A percentile compares a stretch with the other conserved stretches of the same genome.
Evolutionary conservation across 2,888 invertebrate genomes (phyloP).

Genomic region (Caenorhabditis afra): DNA sequence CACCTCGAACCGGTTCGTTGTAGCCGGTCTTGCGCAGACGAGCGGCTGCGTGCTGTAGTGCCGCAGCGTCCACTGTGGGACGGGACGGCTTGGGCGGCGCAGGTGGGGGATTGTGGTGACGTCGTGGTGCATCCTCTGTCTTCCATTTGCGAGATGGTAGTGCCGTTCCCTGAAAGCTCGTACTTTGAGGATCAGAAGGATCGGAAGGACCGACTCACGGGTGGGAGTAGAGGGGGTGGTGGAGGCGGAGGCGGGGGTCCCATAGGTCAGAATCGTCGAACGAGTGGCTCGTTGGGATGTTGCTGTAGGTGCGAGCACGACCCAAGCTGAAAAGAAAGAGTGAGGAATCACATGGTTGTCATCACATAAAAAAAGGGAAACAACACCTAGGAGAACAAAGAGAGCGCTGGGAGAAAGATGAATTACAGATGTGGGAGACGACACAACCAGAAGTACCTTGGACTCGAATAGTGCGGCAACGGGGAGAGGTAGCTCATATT

Average conservation of each 20-base stretch:
- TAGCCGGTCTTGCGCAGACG: slow-evolving; percentile 80
- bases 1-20: slow-evolving; percentile 75
- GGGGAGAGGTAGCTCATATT: slow-evolving; percentile 76
- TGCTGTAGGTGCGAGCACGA: slow-evolving; percentile 61
- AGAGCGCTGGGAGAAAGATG: neutral
- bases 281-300: slow-evolving; percentile 19
- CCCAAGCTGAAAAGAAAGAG: slow-evolving; percentile 58
- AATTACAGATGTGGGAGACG: neutral
- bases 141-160: slow-evolving; percentile 78
- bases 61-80: slow-evolving; percentile 78
- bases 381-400: neutral
- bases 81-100: slow-evolving; percentile 72
- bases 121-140: slow-evolving; percentile 79
- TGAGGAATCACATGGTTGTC: slow-evolving; percentile 28
- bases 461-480: slow-evolving; percentile 75
- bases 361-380: slow-evolving; percentile 27
- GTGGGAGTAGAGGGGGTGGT: slow-evolving; percentile 78
- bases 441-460: slow-evolving; percentile 53
- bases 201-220: slow-evolving; percentile 44
- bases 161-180: slow-evolving; percentile 75
- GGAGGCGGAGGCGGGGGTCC: slow-evolving; percentile 79
- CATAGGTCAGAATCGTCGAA: slow-evolving; percentile 55
- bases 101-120: slow-evolving; percentile 73
- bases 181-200: neutral
- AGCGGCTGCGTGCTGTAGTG: slow-evolving; percentile 80